Evolutionary conservation across 1,140 invertebrate genomes (phyloP).

Genomic region (Papilio helenus): DNA sequence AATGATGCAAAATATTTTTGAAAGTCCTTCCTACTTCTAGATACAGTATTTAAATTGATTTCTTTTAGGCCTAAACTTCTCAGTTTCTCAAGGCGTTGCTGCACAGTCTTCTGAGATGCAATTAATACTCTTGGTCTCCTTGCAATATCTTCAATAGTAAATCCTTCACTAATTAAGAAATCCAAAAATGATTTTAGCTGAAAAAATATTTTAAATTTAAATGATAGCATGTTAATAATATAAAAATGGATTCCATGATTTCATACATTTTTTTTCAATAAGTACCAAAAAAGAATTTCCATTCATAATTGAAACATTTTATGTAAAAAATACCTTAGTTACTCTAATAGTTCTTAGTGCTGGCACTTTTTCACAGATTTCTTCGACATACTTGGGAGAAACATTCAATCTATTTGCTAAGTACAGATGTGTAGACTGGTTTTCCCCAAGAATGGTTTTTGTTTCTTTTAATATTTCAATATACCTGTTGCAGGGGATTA

Average conservation of each 20-base stretch:
- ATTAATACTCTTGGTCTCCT: slow-evolving; percentile 70
- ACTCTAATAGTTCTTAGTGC: slow-evolving; percentile 68
- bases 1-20: slow-evolving; percentile 72
- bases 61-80: slow-evolving; percentile 58
- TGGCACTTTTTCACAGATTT: slow-evolving; percentile 73
- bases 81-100: slow-evolving; percentile 67
- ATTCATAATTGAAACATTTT: not conserved
- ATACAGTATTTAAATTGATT: slow-evolving; percentile 78
- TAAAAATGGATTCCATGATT: not conserved
- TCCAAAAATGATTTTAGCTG: slow-evolving; percentile 77
- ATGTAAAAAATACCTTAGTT: slow-evolving; percentile 61
- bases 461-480: slow-evolving; percentile 70
- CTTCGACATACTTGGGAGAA: slow-evolving; percentile 63
- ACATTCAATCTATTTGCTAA: slow-evolving; percentile 72
- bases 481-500: slow-evolving; percentile 51
- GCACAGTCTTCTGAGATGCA: slow-evolving; percentile 73
- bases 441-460: slow-evolving; percentile 72
- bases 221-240: slow-evolving; percentile 19
- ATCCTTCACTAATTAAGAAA: slow-evolving; percentile 73
- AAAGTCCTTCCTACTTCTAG: slow-evolving; percentile 76
- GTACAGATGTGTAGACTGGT: slow-evolving; percentile 69
- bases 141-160: slow-evolving; percentile 70
- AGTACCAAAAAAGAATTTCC: too few relatives aligned
- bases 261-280: not conserved
- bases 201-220: slow-evolving; percentile 47